These are phyloP conservation scores for Sphyrna mokarran DNA, from an alignment of 2,113 vertebrate species.

Conservation along the genomic window DNA sequence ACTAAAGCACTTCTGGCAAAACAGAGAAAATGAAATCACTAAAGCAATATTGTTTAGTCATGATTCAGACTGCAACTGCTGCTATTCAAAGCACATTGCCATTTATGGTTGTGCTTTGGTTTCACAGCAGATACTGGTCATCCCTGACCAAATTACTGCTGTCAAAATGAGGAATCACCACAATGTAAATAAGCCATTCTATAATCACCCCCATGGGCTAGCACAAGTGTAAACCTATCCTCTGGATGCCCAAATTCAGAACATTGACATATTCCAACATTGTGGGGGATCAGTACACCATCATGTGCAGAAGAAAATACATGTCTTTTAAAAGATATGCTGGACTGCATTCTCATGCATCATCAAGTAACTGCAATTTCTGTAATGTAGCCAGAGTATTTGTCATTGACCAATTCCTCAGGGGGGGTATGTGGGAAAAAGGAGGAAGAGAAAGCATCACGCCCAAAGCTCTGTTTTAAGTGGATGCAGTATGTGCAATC, in stretches of 20 bases:
- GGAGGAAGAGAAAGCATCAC: too few relatives aligned
- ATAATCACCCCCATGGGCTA: too few relatives aligned
- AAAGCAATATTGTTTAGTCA: constrained; percentile 27
- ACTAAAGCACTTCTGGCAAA: constrained; percentile 13
- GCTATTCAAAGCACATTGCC: constrained; percentile 43
- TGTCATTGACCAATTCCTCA: too few relatives aligned
- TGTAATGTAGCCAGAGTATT: too few relatives aligned
- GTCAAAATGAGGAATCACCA: neutral
- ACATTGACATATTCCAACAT: neutral
- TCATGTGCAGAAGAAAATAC: too few relatives aligned
- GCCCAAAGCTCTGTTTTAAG: too few relatives aligned
- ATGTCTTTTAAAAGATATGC: too few relatives aligned
- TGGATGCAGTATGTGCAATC: too few relatives aligned
- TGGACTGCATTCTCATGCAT: too few relatives aligned
- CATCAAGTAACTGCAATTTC: too few relatives aligned
- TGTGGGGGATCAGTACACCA: neutral
- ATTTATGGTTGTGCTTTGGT: constrained; percentile 53
- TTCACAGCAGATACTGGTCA: neutral
- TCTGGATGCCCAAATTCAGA: neutral
- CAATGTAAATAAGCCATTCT: neutral
- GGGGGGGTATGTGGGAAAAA: too few relatives aligned
- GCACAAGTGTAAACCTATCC: neutral
- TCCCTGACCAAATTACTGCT: neutral
- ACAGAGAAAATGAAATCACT: neutral
- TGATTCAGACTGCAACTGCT: constrained; percentile 20